Percentiles rank a stretch among this genome's conserved stretches.
Conservation (phyloP, 2,888 invertebrate species). For the Spisula subtruncata region DNA sequence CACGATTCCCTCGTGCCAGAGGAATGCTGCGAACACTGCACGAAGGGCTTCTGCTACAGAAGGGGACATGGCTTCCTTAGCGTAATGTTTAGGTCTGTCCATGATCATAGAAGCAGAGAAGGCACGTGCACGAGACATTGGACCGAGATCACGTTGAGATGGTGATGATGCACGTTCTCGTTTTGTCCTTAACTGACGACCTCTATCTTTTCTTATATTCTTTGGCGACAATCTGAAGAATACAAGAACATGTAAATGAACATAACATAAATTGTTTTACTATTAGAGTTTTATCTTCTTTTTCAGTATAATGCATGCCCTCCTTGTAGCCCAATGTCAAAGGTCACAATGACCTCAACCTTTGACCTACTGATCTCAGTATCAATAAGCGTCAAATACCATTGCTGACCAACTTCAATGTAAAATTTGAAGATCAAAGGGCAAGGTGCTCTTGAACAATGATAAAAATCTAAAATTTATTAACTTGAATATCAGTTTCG, state of each 20-base stretch:
- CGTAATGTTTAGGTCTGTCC: constrained; percentile 86
- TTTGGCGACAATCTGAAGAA: constrained; percentile 86
- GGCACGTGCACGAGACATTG: constrained; percentile 79
- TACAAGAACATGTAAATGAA: constrained; percentile 15
- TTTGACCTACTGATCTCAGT: too few species aligned
- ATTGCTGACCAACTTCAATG: too few species aligned
- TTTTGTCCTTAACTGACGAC: constrained; percentile 87
- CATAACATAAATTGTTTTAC: background rate
- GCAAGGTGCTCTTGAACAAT: too few species aligned
- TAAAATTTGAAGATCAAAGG: too few species aligned
- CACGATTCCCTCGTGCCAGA: constrained; percentile 99
- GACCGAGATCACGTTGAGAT: constrained; percentile 81
- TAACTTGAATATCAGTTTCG: too few species aligned
- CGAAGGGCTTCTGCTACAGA: constrained; percentile 96
- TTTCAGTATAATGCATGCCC: too few species aligned
- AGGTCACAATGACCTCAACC: too few species aligned
- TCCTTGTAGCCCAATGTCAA: too few species aligned
- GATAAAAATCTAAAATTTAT: too few species aligned
- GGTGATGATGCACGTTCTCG: constrained; percentile 87
- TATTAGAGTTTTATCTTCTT: too few species aligned
- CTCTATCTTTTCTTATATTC: constrained; percentile 89
- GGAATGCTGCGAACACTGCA: constrained; percentile 97
- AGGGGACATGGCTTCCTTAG: constrained; percentile 95
- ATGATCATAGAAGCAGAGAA: constrained; percentile 80
- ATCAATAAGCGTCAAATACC: too few species aligned